Base-by-base conservation (phyloP, 1,140 invertebrate species). In the Palaemon carinicauda region DNA sequence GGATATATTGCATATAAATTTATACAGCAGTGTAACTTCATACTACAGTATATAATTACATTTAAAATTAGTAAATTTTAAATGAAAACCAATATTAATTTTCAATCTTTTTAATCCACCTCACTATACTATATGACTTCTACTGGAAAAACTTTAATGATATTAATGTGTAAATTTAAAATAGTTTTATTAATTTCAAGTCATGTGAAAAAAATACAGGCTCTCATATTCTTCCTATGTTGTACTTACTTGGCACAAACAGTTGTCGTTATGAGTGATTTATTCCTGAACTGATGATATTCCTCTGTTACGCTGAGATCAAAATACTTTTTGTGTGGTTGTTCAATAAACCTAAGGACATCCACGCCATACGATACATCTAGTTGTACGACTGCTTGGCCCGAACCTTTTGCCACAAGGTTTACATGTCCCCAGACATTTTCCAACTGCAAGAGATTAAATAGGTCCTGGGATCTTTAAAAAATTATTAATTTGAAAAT, bases 341-440 rank as follows among this genome's bases (percentile, higher is more conserved):
- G 89, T 81, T 94, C 93, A 73, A 93, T 90, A 14, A 93, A 90
- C 74, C 91, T 90, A n/a, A 92, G 90, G 88, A 92, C 92, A 88
- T 94, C 94, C 10, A 94, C 92, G 80, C 94, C 93, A 71, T 92
- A 93, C 60, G 91, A 91, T 3, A 93, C 92, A 77, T 94, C 93
- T 89, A 94, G 88, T 91, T 94, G 93, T 7, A 93, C 89, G 7
- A 94, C 87, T 9, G 93, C 93, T 74, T 93, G 91, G 4, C 94
- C 94, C n/a, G 92, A 91, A 29, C 94, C 94, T 90, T 92, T 90
- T 9, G 93, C 93, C 10, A 91, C 84, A 0, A 94, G 90, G 85
- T 92, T 92, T 3, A 94, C 91, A 90, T 93, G 93, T 50, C 94
- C 94, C 92, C 93, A 94, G 0, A 94, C 93, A 65, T 92, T 91